Percentiles rank a stretch among this genome's conserved stretches.
Evolutionary conservation across 2,797 vertebrate species (phyloP).

Genomic region (Melanotaenia pygmaea): DNA sequence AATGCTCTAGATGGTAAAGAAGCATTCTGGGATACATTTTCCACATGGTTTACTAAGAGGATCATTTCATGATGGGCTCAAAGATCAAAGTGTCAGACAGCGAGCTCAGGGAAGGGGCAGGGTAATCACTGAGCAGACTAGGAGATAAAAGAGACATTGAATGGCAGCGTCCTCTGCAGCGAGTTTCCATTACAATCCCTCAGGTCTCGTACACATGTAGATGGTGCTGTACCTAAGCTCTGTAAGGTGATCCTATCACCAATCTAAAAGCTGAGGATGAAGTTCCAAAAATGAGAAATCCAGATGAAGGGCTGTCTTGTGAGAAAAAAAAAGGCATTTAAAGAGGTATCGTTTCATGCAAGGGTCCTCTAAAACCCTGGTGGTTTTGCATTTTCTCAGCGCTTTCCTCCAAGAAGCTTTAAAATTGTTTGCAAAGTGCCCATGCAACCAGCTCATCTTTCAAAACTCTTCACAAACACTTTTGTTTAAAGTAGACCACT

Average conservation of each 20-base stretch:
- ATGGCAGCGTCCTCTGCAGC: slow-evolving; percentile 42
- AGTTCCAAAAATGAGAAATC: slow-evolving; percentile 56
- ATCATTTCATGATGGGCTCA: slow-evolving; percentile 3
- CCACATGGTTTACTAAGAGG: neutral
- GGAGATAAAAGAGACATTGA: slow-evolving; percentile 46
- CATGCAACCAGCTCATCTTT: slow-evolving; percentile 39
- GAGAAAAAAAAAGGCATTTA: neutral
- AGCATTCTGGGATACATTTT: slow-evolving; percentile 13
- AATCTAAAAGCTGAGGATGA: slow-evolving; percentile 36
- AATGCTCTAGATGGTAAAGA: neutral
- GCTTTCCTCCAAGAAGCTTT: slow-evolving; percentile 16
- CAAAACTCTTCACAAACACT: slow-evolving; percentile 36
- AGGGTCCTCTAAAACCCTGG: slow-evolving; percentile 39
- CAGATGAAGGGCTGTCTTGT: slow-evolving; percentile 56
- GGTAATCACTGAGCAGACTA: neutral
- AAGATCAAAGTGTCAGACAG: slow-evolving; percentile 21
- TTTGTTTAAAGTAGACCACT: slow-evolving; percentile 40
- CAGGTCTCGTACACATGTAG: slow-evolving; percentile 44
- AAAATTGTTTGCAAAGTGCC: slow-evolving; percentile 32
- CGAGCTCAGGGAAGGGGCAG: neutral
- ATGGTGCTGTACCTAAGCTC: slow-evolving; percentile 15
- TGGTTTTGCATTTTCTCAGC: slow-evolving; percentile 6
- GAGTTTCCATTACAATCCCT: slow-evolving; percentile 53
- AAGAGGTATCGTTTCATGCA: slow-evolving; percentile 42
- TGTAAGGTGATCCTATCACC: slow-evolving; percentile 49